A percentile compares a stretch with the other conserved stretches of the same genome.
phyloP scores from a whole-genome alignment of 1,140 invertebrate genomes.

The Drosophila truncata region DNA sequence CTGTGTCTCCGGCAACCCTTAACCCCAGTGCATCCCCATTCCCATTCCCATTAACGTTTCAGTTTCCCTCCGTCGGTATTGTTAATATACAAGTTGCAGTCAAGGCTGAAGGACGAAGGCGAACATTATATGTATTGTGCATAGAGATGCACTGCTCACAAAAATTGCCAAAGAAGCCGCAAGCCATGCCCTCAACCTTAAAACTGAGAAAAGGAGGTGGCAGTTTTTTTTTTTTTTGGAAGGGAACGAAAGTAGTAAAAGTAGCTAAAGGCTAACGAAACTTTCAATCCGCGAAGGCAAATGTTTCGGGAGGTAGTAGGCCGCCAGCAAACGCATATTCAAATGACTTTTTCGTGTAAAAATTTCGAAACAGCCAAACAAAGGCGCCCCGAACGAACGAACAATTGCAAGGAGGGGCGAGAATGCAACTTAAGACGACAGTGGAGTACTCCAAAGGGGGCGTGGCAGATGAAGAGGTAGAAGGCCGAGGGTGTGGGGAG shows the following conservation, averaged over 20 bases:
- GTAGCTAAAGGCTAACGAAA: conserved; percentile 78
- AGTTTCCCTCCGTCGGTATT: conserved; percentile 11
- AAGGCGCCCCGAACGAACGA: conserved; percentile 59
- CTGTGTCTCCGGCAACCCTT: conserved; percentile 33
- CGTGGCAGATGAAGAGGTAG: conserved; percentile 22
- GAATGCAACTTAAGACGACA: conserved; percentile 71
- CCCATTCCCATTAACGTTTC: background rate
- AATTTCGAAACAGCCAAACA: conserved; percentile 73
- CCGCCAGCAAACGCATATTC: conserved; percentile 67
- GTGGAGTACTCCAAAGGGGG: conserved; percentile 10
- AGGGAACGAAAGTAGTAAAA: conserved; percentile 30
- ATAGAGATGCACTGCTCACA: conserved; percentile 21
- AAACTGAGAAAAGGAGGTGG: background rate
- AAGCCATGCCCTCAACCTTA: conserved; percentile 76
- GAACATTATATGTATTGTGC: conserved; percentile 67
- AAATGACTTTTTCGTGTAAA: conserved; percentile 83
- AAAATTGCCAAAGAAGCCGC: conserved; percentile 57
- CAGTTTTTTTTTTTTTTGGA: background rate
- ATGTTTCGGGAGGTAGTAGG: conserved; percentile 23
- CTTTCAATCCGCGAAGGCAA: conserved; percentile 63
- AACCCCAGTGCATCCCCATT: conserved; percentile 1
- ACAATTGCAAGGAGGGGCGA: conserved; percentile 70
- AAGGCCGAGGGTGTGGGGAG: background rate
- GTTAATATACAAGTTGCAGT: conserved; percentile 57
- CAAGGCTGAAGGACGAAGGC: conserved; percentile 58